phyloP scores from a whole-genome alignment of 2,113 vertebrate species.

The Cacatua alba region DNA sequence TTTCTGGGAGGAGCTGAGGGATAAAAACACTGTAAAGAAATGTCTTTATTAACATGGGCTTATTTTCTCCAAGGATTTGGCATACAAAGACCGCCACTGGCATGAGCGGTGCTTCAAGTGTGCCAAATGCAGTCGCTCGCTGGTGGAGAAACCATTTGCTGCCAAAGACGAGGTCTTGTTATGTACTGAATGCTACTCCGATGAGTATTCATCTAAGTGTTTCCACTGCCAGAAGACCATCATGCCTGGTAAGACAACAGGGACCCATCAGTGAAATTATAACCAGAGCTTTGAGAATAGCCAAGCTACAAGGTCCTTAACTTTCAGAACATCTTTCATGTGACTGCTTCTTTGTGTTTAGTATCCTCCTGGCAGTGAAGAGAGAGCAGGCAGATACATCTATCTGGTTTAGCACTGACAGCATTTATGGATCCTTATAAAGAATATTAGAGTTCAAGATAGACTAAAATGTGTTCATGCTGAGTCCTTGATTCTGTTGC shows the following conservation, averaged over 20 bases:
- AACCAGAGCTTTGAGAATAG: not conserved
- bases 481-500: not conserved
- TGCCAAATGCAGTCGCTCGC: constrained; percentile 72
- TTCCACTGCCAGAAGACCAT: constrained; percentile 82
- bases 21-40: not conserved
- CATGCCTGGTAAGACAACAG: constrained; percentile 80
- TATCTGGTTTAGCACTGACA: not conserved
- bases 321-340: not conserved
- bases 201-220: constrained; percentile 81
- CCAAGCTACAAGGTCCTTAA: not conserved
- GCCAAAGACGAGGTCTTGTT: constrained; percentile 80
- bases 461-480: not conserved
- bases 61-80: constrained; percentile 75
- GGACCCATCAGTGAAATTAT: not conserved
- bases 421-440: not conserved
- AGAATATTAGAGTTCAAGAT: not conserved
- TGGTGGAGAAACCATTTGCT: constrained; percentile 83
- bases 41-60: constrained; percentile 29
- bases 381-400: not conserved
- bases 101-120: constrained; percentile 82
- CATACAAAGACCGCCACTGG: constrained; percentile 83
- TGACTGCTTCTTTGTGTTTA: not conserved
- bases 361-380: not conserved
- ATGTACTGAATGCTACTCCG: constrained; percentile 81
- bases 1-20: not conserved